Evolutionary conservation across 2,888 invertebrate genomes (phyloP).

Genomic region (Chrysomela aeneicollis): DNA sequence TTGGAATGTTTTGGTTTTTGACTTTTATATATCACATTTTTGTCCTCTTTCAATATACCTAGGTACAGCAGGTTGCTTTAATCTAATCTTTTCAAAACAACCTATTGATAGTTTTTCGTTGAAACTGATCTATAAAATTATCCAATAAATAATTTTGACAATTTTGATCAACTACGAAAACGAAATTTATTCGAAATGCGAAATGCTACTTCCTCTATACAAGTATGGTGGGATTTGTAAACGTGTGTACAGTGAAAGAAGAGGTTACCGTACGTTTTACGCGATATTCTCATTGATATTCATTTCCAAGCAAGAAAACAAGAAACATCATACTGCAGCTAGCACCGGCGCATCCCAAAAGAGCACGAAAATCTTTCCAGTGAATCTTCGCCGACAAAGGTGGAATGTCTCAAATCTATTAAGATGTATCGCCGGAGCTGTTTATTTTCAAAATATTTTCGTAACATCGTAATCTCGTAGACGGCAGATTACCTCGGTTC

Average conservation of each 20-base stretch:
- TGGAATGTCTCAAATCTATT: conserved; percentile 27
- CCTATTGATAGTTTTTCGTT: too few relatives aligned
- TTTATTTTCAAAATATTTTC: conserved; percentile 40
- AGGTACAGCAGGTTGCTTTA: too few relatives aligned
- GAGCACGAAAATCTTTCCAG: conserved; percentile 11
- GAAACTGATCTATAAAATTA: too few relatives aligned
- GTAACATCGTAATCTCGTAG: conserved; percentile 39
- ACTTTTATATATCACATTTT: too few relatives aligned
- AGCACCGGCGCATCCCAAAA: neutral
- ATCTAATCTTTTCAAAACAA: too few relatives aligned
- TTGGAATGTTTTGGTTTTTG: too few relatives aligned
- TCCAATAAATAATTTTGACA: too few relatives aligned
- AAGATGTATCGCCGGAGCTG: conserved; percentile 24
- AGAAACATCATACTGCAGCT: neutral
- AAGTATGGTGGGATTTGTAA: too few relatives aligned
- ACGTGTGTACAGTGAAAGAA: neutral
- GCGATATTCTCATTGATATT: conserved; percentile 3
- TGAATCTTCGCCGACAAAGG: conserved; percentile 26
- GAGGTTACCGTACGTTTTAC: neutral
- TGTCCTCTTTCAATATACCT: too few relatives aligned
- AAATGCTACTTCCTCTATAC: too few relatives aligned
- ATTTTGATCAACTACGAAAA: too few relatives aligned
- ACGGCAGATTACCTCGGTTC: conserved; percentile 39
- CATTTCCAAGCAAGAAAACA: neutral
- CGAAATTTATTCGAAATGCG: too few relatives aligned